A percentile compares a stretch with the other conserved stretches of the same genome.
Evolutionary conservation across 1,140 invertebrate genomes (phyloP).

Genomic region (Macrotrachela quadricornifera): DNA sequence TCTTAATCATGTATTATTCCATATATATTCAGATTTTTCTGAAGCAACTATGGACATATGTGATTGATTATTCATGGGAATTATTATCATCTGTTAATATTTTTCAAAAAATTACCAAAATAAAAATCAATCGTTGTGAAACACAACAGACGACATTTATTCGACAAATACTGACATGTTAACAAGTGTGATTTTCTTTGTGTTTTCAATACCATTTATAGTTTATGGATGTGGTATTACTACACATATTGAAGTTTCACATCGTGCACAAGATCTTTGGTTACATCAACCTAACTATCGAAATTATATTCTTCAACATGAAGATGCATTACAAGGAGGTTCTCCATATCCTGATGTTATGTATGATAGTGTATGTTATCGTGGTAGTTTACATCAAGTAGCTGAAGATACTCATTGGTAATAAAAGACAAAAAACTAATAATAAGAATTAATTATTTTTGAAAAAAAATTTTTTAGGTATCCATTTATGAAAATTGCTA

Average conservation of each 20-base stretch:
- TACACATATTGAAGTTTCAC: slow-evolving; percentile 15
- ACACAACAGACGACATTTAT: no score
- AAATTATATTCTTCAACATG: slow-evolving; percentile 19
- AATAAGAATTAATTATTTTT: background rate
- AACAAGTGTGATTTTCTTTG: no score
- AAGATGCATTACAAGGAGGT: slow-evolving; percentile 23
- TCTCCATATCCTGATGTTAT: slow-evolving; percentile 23
- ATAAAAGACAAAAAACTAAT: background rate
- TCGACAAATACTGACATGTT: no score
- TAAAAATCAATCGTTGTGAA: slow-evolving; percentile 32
- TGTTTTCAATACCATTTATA: no score
- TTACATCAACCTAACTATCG: slow-evolving; percentile 9
- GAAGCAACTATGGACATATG: no score
- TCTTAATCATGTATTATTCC: no score
- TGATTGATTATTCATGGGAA: no score
- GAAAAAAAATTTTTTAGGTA: slow-evolving; percentile 25
- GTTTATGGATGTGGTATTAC: slow-evolving; percentile 12
- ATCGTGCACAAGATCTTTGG: slow-evolving; percentile 3
- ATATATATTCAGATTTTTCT: no score
- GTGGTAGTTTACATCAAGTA: slow-evolving; percentile 13
- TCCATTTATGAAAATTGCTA: slow-evolving; percentile 21
- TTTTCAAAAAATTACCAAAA: no score
- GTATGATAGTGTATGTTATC: slow-evolving; percentile 17
- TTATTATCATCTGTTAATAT: no score
- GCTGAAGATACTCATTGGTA: background rate